These are phyloP conservation scores for Drosophila pseudoananassae DNA, from an alignment of 1,140 invertebrate genomes.

Conservation along the genomic window DNA sequence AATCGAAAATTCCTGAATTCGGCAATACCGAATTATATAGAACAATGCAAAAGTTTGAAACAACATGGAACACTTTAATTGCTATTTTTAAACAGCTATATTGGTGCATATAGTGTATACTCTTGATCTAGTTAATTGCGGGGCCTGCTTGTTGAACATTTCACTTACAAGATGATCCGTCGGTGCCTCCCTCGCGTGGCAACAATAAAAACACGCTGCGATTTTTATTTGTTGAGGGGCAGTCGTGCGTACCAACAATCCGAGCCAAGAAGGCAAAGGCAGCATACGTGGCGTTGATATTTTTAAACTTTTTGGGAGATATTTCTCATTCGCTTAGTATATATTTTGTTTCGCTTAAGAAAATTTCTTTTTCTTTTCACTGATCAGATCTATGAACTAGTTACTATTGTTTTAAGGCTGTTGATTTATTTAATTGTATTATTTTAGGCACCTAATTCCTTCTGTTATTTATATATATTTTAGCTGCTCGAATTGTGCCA, in stretches of 20 bases:
- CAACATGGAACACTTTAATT: constrained; percentile 40
- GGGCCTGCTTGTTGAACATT: constrained; percentile 60
- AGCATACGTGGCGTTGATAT: constrained; percentile 75
- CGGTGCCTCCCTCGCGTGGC: constrained; percentile 58
- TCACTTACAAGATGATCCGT: constrained; percentile 68
- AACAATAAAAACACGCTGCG: constrained; percentile 60
- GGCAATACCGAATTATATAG: constrained; percentile 27
- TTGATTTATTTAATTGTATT: background rate
- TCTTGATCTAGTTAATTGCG: constrained; percentile 50
- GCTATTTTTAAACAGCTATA: constrained; percentile 30
- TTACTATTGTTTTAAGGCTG: background rate
- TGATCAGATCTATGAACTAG: background rate
- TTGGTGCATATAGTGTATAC: constrained; percentile 30
- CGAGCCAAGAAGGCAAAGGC: constrained; percentile 58
- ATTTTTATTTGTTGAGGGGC: constrained; percentile 51
- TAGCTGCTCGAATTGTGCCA: constrained; percentile 54
- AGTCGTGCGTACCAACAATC: constrained; percentile 46
- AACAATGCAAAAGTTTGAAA: constrained; percentile 28
- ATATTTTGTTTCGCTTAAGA: constrained; percentile 13
- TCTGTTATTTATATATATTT: constrained; percentile 27
- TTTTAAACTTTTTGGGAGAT: constrained; percentile 66
- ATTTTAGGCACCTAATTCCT: constrained; percentile 5
- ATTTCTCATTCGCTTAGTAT: constrained; percentile 36
- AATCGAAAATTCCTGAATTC: constrained; percentile 46
- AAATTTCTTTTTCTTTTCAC: constrained; percentile 9